Percentiles rank a stretch among this genome's conserved stretches.
phyloP scores from a whole-genome alignment of 2,888 invertebrate genomes.

The Chironomus tentans region DNA sequence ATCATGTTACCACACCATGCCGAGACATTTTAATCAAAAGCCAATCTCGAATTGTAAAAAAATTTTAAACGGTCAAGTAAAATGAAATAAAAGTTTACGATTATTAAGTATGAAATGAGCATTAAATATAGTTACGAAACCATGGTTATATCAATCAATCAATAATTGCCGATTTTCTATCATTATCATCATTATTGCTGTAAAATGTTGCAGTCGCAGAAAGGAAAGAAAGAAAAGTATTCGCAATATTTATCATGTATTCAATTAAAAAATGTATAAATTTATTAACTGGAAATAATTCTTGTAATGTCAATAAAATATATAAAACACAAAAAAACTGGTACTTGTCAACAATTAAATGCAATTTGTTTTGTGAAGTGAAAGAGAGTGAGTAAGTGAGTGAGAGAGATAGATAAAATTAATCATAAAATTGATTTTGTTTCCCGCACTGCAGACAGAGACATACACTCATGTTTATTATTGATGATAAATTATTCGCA shows the following conservation, averaged over 20 bases:
- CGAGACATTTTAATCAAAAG: too few species aligned
- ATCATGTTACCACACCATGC: too few species aligned
- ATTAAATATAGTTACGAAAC: too few species aligned
- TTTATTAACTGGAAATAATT: conserved; percentile 22
- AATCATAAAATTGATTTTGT: conserved; percentile 19
- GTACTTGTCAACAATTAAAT: conserved; percentile 26
- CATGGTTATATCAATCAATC: neutral
- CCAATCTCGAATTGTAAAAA: too few species aligned
- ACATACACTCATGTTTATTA: neutral
- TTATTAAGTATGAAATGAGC: too few species aligned
- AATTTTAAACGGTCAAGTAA: too few species aligned
- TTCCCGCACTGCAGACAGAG: neutral
- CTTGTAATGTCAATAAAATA: neutral
- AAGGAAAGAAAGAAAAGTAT: neutral
- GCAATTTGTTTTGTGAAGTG: conserved; percentile 14
- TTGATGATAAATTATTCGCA: conserved; percentile 5
- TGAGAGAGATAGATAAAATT: neutral
- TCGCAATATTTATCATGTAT: neutral
- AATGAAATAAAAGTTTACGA: too few species aligned
- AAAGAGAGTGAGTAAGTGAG: neutral
- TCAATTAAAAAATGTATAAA: conserved; percentile 19
- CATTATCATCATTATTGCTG: neutral
- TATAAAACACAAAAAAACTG: neutral
- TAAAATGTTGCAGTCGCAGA: neutral
- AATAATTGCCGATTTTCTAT: neutral